Base-by-base conservation (phyloP, 2,888 invertebrate genomes). In the Calliphora vomitoria region DNA sequence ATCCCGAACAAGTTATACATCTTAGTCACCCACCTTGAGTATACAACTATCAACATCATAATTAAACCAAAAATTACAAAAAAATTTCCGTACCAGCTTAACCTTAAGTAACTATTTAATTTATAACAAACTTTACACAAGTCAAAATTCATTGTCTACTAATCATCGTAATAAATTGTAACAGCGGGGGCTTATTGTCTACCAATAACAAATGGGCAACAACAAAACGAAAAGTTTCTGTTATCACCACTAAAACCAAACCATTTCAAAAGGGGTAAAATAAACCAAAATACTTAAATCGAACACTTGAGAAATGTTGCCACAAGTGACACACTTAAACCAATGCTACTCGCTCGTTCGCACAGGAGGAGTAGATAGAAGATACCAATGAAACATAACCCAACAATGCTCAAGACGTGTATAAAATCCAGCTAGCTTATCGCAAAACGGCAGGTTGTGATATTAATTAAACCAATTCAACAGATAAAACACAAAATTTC, bases 271-370 rank as follows among this genome's bases (percentile, higher is more conserved):
- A 38, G 55, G 18, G 71, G 6, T 18, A 35, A 47, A 62, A 15
- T 50, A 35, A 76, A 18, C 3, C 13, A 18, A 47, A 44, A 31
- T 41, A 44, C 18, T 55, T 38, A 20, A 47, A 66, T 25, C 8
- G 11, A 13, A 13, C 18, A 78, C 53, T 58, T 62, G 13, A 78
- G 41, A 58, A 78, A 31, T 68, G n/a, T 31, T n/a, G 35, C 20
- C 50, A 76, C 68, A 31, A 66, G 18, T 44, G 55, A 66, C 72
- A 64, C 55, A 81, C 55, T 72, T 80, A 38, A 68, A 53, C 18
- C 58, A 68, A 47, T 79, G 35, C 18, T 50, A 50, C 1, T 20
- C n/a, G 11, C 8, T 64, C 15, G 15, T 8, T 64, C 15, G 15
- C 6, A 6, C n/a, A 50, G n/a, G 5, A 50, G 3, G 6, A 13